Conservation (phyloP, 2,888 invertebrate species). For the Andrena dorsata region DNA sequence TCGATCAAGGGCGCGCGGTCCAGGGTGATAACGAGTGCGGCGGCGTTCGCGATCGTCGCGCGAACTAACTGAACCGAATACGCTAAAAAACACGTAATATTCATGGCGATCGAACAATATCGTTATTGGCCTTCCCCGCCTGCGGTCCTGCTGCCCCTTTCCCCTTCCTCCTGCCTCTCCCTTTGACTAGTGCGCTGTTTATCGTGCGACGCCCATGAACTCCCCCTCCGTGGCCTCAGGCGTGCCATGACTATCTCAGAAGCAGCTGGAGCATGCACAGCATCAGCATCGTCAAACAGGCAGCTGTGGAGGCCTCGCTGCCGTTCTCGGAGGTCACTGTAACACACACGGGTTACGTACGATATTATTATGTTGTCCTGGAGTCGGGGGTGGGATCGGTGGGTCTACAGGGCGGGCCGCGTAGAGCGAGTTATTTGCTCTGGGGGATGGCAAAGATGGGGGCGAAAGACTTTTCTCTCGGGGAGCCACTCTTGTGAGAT, state of each 20-base stretch:
- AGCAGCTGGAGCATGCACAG: slow-evolving; percentile 75
- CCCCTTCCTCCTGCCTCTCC: slow-evolving; percentile 41
- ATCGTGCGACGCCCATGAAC: slow-evolving; percentile 67
- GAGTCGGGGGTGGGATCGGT: background rate
- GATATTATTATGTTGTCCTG: slow-evolving; percentile 40
- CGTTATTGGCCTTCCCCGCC: slow-evolving; percentile 50
- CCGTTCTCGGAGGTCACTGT: slow-evolving; percentile 80
- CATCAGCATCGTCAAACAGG: slow-evolving; percentile 71
- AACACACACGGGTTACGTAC: slow-evolving; percentile 70
- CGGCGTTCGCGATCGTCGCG: slow-evolving; percentile 18
- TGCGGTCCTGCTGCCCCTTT: slow-evolving; percentile 44
- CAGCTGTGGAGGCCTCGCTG: slow-evolving; percentile 65
- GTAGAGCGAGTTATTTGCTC: background rate
- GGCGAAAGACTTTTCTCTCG: background rate
- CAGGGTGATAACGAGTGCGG: slow-evolving; percentile 14
- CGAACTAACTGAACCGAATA: slow-evolving; percentile 37
- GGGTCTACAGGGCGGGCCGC: background rate
- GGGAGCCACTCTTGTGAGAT: no score
- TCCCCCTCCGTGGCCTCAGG: slow-evolving; percentile 65
- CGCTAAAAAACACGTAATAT: slow-evolving; percentile 59
- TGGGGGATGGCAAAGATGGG: background rate
- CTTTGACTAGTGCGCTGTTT: slow-evolving; percentile 72
- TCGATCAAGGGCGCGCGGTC: slow-evolving; percentile 27
- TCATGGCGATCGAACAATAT: slow-evolving; percentile 63
- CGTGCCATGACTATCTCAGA: slow-evolving; percentile 78